Evolutionary conservation across 2,888 invertebrate genomes (phyloP), one percentile per base, ranked within the genome.

Genomic region (Macrosoma leucophasiata): DNA sequence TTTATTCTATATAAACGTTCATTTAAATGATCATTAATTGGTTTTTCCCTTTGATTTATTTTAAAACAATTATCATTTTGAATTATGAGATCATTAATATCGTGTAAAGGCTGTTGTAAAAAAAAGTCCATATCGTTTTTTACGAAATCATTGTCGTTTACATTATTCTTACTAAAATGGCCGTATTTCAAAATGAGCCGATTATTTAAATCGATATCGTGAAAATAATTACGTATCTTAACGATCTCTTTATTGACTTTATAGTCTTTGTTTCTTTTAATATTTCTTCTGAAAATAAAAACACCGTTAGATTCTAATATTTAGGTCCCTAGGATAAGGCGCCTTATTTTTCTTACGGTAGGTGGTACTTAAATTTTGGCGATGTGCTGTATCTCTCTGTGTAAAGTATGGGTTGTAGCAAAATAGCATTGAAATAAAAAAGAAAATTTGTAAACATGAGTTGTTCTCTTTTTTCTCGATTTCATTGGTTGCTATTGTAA

Each of bases 181-280:
- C 39, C 45, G 22, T 48, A 41, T 53, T 68, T 74, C 29, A 74
- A 48, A 34, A 61, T 56, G 3, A 70, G 44, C 41, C 62, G 50
- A 50, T 74, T 76, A 52, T 60, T 71, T 11, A 73, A 50, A 52
- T 76, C 65, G 11, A 62, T 58, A 30, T 59, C 67, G 15, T 63
- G 55, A 34, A 70, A 75, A 10, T 53, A 58, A 33, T 64, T 59
- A n/a, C 62, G 65, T 30, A 76, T 51, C 52, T 73, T 73, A 1
- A 56, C 51, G 22, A 78, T 62, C 54, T 77, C 72, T 35, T 60
- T 72, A 34, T 62, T 70, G 20, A 68, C 48, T 42, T 57, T 26
- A 20, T 39, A 31, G 24, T n/a, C 24, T 55, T 62, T 72, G n/a
- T 48, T 38, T 46, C 52, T 58, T 49, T 50, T 64, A 31, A 57